A percentile compares a stretch with the other conserved stretches of the same genome.
Conservation (phyloP, 2,113 vertebrate species). For the Orthonyx spaldingii region DNA sequence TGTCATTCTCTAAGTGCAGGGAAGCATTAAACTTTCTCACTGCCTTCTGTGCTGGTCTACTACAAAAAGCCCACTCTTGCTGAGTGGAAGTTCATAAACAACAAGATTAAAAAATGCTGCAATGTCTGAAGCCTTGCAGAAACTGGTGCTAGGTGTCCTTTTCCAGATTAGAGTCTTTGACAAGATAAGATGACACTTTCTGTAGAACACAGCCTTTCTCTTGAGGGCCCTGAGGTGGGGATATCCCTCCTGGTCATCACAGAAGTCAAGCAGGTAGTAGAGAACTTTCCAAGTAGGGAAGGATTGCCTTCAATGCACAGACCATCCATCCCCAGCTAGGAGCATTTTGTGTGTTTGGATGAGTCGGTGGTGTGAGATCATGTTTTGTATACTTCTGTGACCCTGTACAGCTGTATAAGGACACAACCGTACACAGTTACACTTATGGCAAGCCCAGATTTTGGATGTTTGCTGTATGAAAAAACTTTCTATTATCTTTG, state of each 20-base stretch:
- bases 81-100: background rate
- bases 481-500: background rate
- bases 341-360: background rate
- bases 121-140: background rate
- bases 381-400: background rate
- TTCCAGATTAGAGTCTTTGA: background rate
- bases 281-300: background rate
- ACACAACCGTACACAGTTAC: background rate
- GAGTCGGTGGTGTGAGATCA: fast-evolving
- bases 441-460: background rate
- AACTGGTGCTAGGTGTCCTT: background rate
- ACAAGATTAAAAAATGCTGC: background rate
- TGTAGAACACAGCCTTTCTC: background rate
- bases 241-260: background rate
- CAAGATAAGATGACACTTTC: background rate
- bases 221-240: background rate
- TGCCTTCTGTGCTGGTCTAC: background rate
- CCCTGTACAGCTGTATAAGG: background rate
- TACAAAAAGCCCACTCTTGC: background rate
- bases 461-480: background rate
- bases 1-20: background rate
- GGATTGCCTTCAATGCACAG: background rate
- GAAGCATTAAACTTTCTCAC: background rate
- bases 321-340: background rate
- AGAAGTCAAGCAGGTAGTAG: background rate